These are phyloP conservation scores for Cephus pygmeus DNA, from an alignment of 2,888 invertebrate genomes.

Conservation along the genomic window DNA sequence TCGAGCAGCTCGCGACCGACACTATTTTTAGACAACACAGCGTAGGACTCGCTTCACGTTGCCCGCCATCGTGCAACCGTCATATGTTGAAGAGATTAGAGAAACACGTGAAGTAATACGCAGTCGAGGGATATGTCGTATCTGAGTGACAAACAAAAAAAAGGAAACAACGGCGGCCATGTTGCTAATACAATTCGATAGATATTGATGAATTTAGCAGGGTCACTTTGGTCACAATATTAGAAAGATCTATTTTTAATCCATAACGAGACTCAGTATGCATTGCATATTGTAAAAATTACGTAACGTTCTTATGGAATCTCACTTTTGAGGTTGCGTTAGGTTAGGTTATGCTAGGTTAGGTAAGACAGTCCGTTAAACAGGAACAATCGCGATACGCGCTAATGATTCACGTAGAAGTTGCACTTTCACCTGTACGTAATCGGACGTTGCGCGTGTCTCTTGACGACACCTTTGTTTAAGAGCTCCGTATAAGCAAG, in stretches of 20 bases:
- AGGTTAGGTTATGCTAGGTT: neutral
- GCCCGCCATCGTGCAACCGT: neutral
- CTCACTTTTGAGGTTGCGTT: neutral
- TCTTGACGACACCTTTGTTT: slow-evolving; percentile 20
- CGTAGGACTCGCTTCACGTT: neutral
- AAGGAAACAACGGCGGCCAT: neutral
- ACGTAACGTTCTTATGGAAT: neutral
- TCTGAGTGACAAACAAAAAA: neutral
- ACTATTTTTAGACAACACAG: neutral
- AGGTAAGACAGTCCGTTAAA: neutral
- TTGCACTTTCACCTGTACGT: slow-evolving; percentile 33
- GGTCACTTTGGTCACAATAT: neutral
- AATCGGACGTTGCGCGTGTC: slow-evolving; percentile 23
- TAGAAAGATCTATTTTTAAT: neutral
- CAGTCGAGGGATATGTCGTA: neutral
- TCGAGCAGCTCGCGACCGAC: neutral
- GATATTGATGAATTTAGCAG: neutral
- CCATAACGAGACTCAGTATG: neutral
- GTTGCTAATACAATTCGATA: neutral
- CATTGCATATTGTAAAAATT: neutral
- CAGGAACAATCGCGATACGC: neutral
- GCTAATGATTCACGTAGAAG: slow-evolving; percentile 6
- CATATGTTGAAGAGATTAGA: neutral
- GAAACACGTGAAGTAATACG: neutral
- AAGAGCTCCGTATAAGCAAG: neutral